A percentile compares a stretch with the other conserved stretches of the same genome.
Evolutionary conservation across 2,113 vertebrate genomes (phyloP).

Genomic region (Leucopsar rothschildi): DNA sequence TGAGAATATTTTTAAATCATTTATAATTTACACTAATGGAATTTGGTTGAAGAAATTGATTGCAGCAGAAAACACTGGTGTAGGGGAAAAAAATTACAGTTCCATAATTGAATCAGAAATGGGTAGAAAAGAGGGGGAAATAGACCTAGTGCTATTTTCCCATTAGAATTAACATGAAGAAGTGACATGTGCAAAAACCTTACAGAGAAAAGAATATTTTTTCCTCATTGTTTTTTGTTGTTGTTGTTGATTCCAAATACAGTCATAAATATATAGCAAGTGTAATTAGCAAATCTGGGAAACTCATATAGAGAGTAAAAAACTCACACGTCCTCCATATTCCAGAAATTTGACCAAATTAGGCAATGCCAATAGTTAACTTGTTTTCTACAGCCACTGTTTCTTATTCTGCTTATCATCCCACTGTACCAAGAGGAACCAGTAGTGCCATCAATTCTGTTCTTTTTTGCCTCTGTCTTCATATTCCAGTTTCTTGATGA

Average conservation of each 20-base stretch:
- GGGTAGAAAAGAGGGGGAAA: background rate
- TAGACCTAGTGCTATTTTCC: background rate
- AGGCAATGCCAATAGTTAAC: background rate
- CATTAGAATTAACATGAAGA: background rate
- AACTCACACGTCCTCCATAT: background rate
- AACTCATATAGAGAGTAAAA: background rate
- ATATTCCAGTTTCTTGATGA: background rate
- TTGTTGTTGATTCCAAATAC: background rate
- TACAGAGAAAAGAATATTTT: background rate
- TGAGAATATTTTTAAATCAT: background rate
- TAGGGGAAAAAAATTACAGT: background rate
- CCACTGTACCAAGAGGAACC: background rate
- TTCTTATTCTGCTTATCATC: background rate
- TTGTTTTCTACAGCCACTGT: background rate
- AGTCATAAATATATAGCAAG: background rate
- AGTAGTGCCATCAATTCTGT: background rate
- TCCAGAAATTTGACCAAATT: background rate
- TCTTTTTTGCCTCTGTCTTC: background rate
- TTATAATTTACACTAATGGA: background rate
- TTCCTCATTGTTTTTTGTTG: background rate
- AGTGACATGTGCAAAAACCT: background rate
- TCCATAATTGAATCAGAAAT: background rate
- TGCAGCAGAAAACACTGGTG: background rate
- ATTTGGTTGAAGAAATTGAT: background rate
- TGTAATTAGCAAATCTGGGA: background rate